Evolutionary conservation across 2,888 invertebrate species (phyloP), one percentile per base, ranked within the genome.

Genomic region (Diloba caeruleocephala): DNA sequence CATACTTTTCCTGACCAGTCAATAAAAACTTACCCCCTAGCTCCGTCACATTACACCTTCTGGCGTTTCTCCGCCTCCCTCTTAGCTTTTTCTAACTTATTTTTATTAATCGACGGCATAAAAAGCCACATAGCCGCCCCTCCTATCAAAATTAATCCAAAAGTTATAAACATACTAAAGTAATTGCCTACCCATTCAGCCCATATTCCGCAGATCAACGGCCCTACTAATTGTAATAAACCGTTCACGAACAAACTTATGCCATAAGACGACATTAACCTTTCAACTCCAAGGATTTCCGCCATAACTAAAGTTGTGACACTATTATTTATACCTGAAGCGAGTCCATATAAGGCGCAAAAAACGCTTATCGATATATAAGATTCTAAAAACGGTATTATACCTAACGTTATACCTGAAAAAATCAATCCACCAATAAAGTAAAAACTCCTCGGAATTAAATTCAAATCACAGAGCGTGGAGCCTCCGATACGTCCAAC

Each of bases 281-380:
- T 94, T 65, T 98, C 97, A 0, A 96, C 96, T 0, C 98, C 98
- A n/a, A 98, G 87, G 89, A 97, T 95, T 78, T 98, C 97, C 0
- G 97, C 97, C 97, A 98, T 97, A 0, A 98, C 97, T 26, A 98
- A 94, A 0, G 98, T 97, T 0, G 97, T 97, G 0, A 97, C 96
- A 2, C 97, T 97, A 7, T 97, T 97, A 79, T 97, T 98, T 0
- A 96, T 94, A 0, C 98, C 98, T 0, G 97, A 97, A 0, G 97
- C 96, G 0, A 98, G 84, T 0, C 98, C 98, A 72, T 98, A 98
- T 0, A 96, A 79, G 0, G 96, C 95, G 78, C 97, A 97, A 77
- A 95, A 95, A 36, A 95, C 87, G 51, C 96, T 95, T 1, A 97
- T 91, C 55, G 91, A 80, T 0, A 89, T 75, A 79, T 97, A 97